Evolutionary conservation across 2,888 invertebrate genomes (phyloP), one percentile per base, ranked within the genome.

Genomic region (Xestia c-nigrum): DNA sequence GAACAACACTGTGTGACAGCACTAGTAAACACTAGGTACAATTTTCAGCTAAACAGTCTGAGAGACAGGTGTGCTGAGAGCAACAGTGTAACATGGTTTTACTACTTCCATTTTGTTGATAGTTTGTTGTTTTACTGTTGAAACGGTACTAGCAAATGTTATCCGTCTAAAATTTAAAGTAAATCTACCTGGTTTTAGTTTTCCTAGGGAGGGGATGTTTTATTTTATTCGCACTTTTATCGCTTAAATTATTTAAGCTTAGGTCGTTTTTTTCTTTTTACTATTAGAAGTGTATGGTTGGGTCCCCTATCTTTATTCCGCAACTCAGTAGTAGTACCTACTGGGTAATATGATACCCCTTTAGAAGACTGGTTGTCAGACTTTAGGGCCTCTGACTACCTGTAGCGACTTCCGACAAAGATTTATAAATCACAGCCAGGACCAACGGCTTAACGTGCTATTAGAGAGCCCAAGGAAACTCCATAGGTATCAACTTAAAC

Each of bases 11-110:
- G 24, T 19, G 24, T 47, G 31, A 50, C 16, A 38, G 40, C 24
- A 50, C 52, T 21, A 24, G 9, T 52, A 52, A 52, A 71, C 19
- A 63, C 31, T 59, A 6, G 57, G 1, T 16, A 21, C 16, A 50
- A 19, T 31, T 72, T 76, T 72, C 4, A n/a, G 38, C 5, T 24
- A 6, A 16, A 4, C 4, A 6, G 59, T 43, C 7, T 46, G 24
- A 24, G 64, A 72, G 21, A 43, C 50, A 76, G 38, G 61, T 80
- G 76, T 73, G 38, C n/a, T n/a, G 10, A 43, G n/a, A 61, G 16
- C 76, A 61, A 72, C 43, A 38, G 12, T 46, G 43, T 24, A 52
- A 9, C 14, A 21, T 38, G 16, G 43, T 80, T 76, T 59, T 80
- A 80, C 21, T 38, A 16, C 47, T 43, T 71, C 40, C 4, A 43